Base-by-base conservation (phyloP, 2,888 invertebrate species). In the Lepidochrysops patricia region DNA sequence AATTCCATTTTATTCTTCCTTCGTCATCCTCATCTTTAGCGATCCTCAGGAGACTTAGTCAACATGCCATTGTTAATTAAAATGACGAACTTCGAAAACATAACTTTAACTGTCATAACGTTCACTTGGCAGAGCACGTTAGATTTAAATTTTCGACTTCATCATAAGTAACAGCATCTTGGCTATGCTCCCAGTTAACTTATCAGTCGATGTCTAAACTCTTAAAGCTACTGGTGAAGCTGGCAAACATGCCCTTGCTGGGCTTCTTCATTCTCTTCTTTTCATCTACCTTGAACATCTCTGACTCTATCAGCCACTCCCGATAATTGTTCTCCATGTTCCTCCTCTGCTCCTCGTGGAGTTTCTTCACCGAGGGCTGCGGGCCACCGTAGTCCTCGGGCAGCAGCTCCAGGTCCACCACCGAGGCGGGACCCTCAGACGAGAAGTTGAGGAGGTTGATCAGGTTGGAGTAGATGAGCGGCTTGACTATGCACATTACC, bases 401-500 rank as follows among this genome's bases (percentile, higher is more conserved):
- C 1, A 89, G 70, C 0, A 84, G 78, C 59, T 82, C 84, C 65
- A 78, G 75, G 59, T 89, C 90, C 5, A 90, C 86, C 0, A 89
- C 75, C 0, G 89, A 77, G 1, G 79, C 83, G 0, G 91, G 90
- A 0, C 90, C 90, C 60, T 88, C 85, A 1, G 90, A 87, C 19
- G 83, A 82, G 71, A 93, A 92, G 77, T 91, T 90, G 35, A 93
- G 81, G 19, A 93, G 81, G 65, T 89, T 90, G 52, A 93, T 80
- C 0, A 93, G 79, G 68, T 93, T 92, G 37, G 91, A 91, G 68
- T 91, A 91, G 65, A 93, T 91, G 66, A 93, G 83, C 0, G 93
- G 93, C 63, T 92, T 90, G 5, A 93, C 84, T 49, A 93, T 86
- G 58, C 92, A 89, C 92, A 93, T 92, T 23, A 93, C 90, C 76